These are phyloP conservation scores for rabbit (Oryctolagus cuniculus) DNA, from an alignment of 2,113 vertebrate species.

Conservation along the genomic window mOryCun1.1 NC_091440.1:136663501-136664000, in stretches of 20 bases:
- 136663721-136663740: too few species aligned
- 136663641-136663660: too few species aligned
- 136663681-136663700: background rate
- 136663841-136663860: too few species aligned
- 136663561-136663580: background rate
- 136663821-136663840: too few species aligned
- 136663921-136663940: background rate
- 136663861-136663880: background rate
- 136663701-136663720: background rate
- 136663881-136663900: too few species aligned
- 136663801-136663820: too few species aligned
- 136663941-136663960: background rate
- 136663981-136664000: background rate
- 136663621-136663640: background rate
- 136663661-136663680: too few species aligned
- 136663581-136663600: background rate
- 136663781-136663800: too few species aligned
- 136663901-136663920: background rate
- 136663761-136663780: too few species aligned
- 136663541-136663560: background rate
- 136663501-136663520: background rate
- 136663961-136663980: background rate
- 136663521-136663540: too few species aligned
- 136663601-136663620: background rate
- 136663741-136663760: too few species aligned